Evolutionary conservation across 2,888 invertebrate species (phyloP), one percentile per base, ranked within the genome.

Genomic region (Dryocosmus kuriphilus): DNA sequence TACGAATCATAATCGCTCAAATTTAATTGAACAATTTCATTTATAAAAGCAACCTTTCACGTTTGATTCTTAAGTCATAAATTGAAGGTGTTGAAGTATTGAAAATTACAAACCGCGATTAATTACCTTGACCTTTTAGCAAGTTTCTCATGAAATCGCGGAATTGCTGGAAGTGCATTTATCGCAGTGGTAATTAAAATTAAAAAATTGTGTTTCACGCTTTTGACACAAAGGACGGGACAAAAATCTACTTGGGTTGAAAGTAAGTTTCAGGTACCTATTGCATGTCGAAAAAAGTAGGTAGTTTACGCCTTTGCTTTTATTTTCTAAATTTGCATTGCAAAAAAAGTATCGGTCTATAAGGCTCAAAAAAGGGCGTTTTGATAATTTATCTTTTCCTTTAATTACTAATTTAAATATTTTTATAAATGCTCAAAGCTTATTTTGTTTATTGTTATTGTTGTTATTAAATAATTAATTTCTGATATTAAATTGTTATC

Each of bases 201-300:
- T n/a, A 51, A 30, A 71, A 71, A 67, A 67, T 51, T 71, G 79
- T 82, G 77, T 82, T 82, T 82, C 81, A 82, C 81, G 81, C 61
- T 51, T n/a, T n/a, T 82, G 79, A 82, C 81, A 22, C 77, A 80
- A 82, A 80, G 82, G 82, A 82, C 73, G 77, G 63, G 77, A 75
- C 75, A 77, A 27, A 46, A 67, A 27, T 71, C 67, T 71, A 16
- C 67, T 51, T 9, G 46, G 67, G 67, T 71, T 67, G 30, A 77
- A 81, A 61, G 82, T 81, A 81, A 82, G 82, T 82, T 46, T 65
- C n/a, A 75, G 27, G 51, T 30, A n/a, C n/a, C n/a, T n/a, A 71
- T 71, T 71, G 71, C 71, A 71, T 71, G 71, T n/a, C 14, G 30
- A 27, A 46, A 46, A 46, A 67, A 71, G 41, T 67, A 51, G 51